Evolutionary conservation across 1,140 invertebrate genomes (phyloP).

Genomic region (Brachionus asplanchnoidis): DNA sequence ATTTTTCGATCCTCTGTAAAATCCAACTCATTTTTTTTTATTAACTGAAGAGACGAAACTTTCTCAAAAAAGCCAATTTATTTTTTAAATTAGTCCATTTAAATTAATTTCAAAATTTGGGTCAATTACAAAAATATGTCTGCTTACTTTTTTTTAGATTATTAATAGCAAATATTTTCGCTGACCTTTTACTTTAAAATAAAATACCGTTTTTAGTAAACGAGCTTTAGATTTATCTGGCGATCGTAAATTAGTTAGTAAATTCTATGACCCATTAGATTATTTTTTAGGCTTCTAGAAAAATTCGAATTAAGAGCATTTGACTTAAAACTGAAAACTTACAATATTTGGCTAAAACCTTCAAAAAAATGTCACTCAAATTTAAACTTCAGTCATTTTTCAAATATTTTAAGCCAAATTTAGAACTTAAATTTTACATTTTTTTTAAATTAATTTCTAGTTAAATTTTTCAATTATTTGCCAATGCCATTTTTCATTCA

Average conservation of each 20-base stretch:
- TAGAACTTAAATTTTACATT: too few species aligned
- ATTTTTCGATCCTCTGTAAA: background rate
- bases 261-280: background rate
- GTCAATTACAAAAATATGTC: background rate
- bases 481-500: too few species aligned
- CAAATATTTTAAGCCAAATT: background rate
- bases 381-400: background rate
- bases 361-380: background rate
- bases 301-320: background rate
- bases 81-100: background rate
- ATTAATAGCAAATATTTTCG: background rate
- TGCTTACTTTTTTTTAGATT: background rate
- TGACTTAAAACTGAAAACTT: background rate
- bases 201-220: background rate
- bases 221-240: background rate
- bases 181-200: background rate
- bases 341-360: background rate
- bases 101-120: background rate
- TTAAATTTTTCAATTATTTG: too few species aligned
- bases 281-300: background rate
- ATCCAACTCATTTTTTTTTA: too few species aligned
- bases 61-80: background rate
- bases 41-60: too few species aligned
- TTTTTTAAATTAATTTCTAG: too few species aligned
- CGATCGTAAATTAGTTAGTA: background rate